Evolutionary conservation across 2,888 invertebrate genomes (phyloP).

Genomic region (Ormyrus pomaceus): DNA sequence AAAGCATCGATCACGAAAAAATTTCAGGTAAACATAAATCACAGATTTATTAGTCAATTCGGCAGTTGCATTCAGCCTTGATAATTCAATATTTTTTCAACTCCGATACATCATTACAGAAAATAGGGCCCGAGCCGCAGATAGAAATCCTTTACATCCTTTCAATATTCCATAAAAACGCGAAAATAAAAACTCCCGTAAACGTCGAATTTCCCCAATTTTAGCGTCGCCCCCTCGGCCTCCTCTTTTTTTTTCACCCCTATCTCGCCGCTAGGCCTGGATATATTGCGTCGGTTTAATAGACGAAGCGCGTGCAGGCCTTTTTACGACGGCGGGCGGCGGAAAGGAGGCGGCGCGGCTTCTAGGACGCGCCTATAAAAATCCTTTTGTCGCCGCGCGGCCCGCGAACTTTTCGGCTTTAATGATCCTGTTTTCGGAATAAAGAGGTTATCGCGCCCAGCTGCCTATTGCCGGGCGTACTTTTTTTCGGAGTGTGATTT

Average conservation of each 20-base stretch:
- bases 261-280: constrained; percentile 16
- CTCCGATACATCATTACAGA: no score
- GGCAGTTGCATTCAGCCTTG: no score
- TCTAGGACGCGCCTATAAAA: constrained; percentile 8
- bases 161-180: neutral
- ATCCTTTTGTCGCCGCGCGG: constrained; percentile 27
- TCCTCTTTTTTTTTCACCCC: constrained; percentile 4
- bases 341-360: constrained; percentile 32
- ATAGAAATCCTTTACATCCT: no score
- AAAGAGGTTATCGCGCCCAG: constrained; percentile 16
- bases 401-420: constrained; percentile 9
- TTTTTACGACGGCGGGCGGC: constrained; percentile 34
- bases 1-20: no score
- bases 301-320: constrained; percentile 13
- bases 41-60: no score
- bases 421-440: constrained; percentile 36
- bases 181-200: constrained; percentile 4
- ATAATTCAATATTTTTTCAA: no score
- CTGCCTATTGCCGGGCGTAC: neutral
- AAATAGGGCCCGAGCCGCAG: no score
- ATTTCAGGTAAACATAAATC: no score
- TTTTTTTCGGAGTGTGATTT: neutral
- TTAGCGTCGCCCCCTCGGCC: neutral
- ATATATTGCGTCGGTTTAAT: constrained; percentile 28
- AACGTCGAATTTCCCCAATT: constrained; percentile 5